Percentiles rank a stretch among this genome's conserved stretches.
These are phyloP conservation scores for Choreutis nemorana DNA, from an alignment of 2,888 invertebrate genomes.

Conservation along the genomic window DNA sequence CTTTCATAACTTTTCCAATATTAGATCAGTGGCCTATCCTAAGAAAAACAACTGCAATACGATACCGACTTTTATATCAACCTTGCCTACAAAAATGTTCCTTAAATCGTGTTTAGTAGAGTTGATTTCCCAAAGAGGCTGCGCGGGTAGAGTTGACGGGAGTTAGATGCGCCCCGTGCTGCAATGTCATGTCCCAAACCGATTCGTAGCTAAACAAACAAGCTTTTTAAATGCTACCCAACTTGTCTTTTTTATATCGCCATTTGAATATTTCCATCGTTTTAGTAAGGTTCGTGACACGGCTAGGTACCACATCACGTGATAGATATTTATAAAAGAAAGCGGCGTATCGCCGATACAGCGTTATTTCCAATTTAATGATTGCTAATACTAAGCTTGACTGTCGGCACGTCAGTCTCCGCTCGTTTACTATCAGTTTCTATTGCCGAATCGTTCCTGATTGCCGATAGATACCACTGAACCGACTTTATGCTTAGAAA, in stretches of 20 bases:
- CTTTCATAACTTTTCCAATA: constrained; percentile 26
- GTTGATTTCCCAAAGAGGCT: too few species aligned
- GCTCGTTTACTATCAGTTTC: constrained; percentile 37
- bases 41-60: constrained; percentile 17
- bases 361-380: constrained; percentile 67
- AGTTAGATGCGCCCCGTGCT: constrained; percentile 32
- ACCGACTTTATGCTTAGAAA: background rate
- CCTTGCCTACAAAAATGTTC: too few species aligned
- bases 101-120: too few species aligned
- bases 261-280: constrained; percentile 65
- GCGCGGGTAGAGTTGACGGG: too few species aligned
- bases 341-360: constrained; percentile 58
- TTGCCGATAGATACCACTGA: constrained; percentile 12
- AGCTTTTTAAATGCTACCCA: constrained; percentile 66
- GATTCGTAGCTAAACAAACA: constrained; percentile 64
- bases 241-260: constrained; percentile 66
- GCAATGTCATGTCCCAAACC: constrained; percentile 56
- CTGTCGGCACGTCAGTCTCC: constrained; percentile 46
- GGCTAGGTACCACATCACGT: constrained; percentile 62
- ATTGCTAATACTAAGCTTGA: constrained; percentile 60
- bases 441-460: constrained; percentile 24
- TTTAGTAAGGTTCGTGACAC: constrained; percentile 59
- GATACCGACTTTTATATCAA: constrained; percentile 2
- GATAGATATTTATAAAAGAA: constrained; percentile 65
- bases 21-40: constrained; percentile 27